A percentile compares a stretch with the other conserved stretches of the same genome.
phyloP scores from a whole-genome alignment of 37 sponge, comb jelly and placozoan species.

The Aphrocallistes beatrix region DNA sequence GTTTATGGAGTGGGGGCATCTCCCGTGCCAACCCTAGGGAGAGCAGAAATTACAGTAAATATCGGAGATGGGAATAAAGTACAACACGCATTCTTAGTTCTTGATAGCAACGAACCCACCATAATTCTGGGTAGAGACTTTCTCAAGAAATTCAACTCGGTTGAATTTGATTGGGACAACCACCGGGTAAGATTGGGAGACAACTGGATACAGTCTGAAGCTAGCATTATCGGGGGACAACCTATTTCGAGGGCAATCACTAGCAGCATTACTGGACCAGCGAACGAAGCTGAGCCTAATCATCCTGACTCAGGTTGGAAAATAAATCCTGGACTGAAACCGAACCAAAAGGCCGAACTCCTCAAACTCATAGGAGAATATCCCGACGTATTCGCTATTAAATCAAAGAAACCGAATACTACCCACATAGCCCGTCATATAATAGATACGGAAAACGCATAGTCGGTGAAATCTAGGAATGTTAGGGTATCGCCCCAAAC shows the following conservation, averaged over 20 bases:
- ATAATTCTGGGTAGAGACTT: background rate
- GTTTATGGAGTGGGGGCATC: background rate
- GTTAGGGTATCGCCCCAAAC: background rate
- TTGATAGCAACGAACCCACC: background rate
- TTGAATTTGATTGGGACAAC: background rate
- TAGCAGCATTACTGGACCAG: background rate
- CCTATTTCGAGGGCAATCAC: background rate
- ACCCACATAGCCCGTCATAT: background rate
- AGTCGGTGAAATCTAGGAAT: background rate
- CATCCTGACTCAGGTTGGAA: background rate
- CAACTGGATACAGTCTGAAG: background rate
- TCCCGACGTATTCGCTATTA: background rate
- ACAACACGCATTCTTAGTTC: background rate
- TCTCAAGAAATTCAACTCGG: background rate
- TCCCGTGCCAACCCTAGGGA: background rate
- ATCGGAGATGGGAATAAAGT: background rate
- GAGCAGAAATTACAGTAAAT: background rate
- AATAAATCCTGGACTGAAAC: background rate
- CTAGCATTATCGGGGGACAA: background rate
- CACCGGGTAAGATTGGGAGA: background rate
- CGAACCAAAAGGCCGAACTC: background rate
- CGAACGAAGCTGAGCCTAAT: background rate
- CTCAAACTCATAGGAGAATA: background rate
- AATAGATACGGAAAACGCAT: background rate
- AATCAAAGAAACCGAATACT: background rate